Evolutionary conservation across 2,797 vertebrate species (phyloP).

Genomic region (Aldrovandia affinis): DNA sequence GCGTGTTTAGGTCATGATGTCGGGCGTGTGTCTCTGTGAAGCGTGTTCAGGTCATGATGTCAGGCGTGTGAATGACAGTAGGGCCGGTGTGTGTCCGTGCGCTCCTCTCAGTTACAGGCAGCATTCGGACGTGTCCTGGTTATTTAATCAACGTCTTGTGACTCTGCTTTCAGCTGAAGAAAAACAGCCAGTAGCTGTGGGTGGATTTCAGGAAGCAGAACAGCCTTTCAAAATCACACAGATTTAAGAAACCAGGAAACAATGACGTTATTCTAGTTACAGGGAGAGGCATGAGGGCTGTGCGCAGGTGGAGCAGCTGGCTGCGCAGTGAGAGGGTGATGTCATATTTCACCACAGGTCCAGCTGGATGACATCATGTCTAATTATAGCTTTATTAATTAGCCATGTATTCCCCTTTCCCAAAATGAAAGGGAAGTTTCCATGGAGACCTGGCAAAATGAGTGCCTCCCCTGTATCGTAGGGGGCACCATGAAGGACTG

Average conservation of each 20-base stretch:
- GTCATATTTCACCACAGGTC: neutral
- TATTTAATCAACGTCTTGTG: neutral
- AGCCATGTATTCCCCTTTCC: neutral
- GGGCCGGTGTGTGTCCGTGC: no score
- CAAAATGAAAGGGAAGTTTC: neutral
- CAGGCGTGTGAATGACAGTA: no score
- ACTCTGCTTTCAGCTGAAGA: neutral
- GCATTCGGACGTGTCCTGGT: neutral
- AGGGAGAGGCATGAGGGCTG: neutral
- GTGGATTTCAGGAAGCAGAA: neutral
- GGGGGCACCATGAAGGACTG: neutral
- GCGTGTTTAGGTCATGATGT: no score
- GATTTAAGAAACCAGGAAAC: neutral
- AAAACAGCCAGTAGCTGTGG: neutral
- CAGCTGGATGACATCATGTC: neutral
- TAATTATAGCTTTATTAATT: neutral
- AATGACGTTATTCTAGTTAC: neutral
- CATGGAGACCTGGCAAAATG: neutral
- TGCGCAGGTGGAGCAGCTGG: neutral
- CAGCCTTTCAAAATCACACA: neutral
- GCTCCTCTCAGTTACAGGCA: no score
- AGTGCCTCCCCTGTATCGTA: neutral
- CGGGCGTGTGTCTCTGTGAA: no score
- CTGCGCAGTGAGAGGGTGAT: neutral
- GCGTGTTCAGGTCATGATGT: no score